Percentiles rank a stretch among this genome's conserved stretches.
These are phyloP conservation scores for Glossosoma conforme DNA, from an alignment of 1,140 invertebrate species.

Conservation along the genomic window DNA sequence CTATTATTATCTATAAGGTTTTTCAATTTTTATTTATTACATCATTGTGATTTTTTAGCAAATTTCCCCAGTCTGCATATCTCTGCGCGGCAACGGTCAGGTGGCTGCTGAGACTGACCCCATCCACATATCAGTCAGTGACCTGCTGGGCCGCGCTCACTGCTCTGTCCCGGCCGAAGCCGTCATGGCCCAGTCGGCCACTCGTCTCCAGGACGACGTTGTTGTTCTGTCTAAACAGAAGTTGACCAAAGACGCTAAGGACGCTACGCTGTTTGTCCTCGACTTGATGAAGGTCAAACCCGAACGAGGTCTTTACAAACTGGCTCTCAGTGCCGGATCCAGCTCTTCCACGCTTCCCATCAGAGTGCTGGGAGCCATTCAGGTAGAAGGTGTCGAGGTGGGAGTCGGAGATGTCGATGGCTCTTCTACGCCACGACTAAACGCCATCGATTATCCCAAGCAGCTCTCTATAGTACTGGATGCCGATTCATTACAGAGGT, in stretches of 20 bases:
- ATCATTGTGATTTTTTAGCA: conserved; percentile 15
- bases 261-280: conserved; percentile 68
- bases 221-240: conserved; percentile 66
- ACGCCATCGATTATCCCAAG: conserved; percentile 67
- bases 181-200: conserved; percentile 71
- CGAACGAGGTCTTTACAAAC: conserved; percentile 77
- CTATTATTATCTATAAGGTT: not conserved
- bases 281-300: conserved; percentile 77
- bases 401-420: conserved; percentile 89
- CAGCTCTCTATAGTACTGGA: conserved; percentile 65
- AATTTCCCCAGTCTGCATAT: conserved; percentile 66
- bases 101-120: conserved; percentile 66
- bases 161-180: conserved; percentile 53
- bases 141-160: conserved; percentile 77
- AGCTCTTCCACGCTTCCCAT: conserved; percentile 64
- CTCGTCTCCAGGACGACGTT: conserved; percentile 66
- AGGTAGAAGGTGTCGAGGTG: conserved; percentile 75
- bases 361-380: conserved; percentile 68
- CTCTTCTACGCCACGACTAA: conserved; percentile 71
- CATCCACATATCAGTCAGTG: conserved; percentile 72
- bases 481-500: conserved; percentile 85
- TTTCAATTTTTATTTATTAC: not conserved
- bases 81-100: conserved; percentile 66
- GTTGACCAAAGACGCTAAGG: conserved; percentile 45
- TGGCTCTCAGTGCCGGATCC: conserved; percentile 67